A percentile compares a stretch with the other conserved stretches of the same genome.
phyloP scores from a whole-genome alignment of 1,140 invertebrate genomes.

The Eupristina koningsbergeri region DNA sequence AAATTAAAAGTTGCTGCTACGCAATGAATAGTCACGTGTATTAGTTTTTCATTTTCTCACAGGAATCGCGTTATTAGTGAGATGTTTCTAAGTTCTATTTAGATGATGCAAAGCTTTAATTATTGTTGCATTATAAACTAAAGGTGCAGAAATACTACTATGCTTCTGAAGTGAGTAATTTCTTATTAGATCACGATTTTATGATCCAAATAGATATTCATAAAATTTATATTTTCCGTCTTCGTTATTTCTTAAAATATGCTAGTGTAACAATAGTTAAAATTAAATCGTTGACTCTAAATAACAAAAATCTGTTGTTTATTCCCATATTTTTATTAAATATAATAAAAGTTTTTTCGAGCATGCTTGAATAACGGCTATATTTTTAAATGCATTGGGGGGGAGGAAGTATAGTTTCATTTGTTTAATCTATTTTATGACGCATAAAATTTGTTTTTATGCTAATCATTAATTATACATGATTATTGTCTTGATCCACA shows the following conservation, averaged over 20 bases:
- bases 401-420: background rate
- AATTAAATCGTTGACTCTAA: background rate
- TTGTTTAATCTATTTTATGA: background rate
- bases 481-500: background rate
- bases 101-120: background rate
- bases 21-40: background rate
- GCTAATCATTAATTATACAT: background rate
- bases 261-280: background rate
- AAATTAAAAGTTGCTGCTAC: background rate
- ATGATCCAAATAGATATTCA: background rate
- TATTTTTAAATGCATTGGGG: background rate
- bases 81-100: conserved; percentile 7
- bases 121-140: background rate
- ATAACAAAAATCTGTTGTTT: background rate
- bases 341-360: background rate
- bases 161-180: background rate
- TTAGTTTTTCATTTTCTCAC: conserved; percentile 9
- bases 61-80: background rate
- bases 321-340: background rate
- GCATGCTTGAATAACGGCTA: background rate
- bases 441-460: background rate
- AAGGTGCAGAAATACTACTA: background rate
- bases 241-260: background rate
- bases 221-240: background rate
- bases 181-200: conserved; percentile 21